Conservation (phyloP, 2,113 vertebrate species). For the Chitala chitala region DNA sequence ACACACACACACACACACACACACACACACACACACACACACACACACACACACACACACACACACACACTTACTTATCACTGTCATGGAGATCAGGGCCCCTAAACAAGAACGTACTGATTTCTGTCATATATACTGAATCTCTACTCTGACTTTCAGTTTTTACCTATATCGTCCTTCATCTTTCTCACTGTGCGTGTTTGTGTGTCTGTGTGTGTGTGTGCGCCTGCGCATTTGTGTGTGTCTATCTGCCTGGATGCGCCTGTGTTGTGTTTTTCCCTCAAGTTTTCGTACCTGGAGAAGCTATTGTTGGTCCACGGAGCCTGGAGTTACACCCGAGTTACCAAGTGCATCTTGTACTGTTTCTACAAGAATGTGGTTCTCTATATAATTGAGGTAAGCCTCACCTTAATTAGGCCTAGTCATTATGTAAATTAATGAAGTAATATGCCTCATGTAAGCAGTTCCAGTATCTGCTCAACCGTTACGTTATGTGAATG, state of each 20-base stretch:
- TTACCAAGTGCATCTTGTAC: conserved; percentile 97
- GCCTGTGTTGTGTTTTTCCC: conserved; percentile 3
- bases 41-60: conserved; percentile 7
- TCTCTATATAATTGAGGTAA: conserved; percentile 97
- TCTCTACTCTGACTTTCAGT: conserved; percentile 16
- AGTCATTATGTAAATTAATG: too few relatives aligned
- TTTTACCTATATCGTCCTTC: conserved; percentile 12
- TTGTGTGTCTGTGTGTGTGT: neutral
- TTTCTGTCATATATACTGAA: too few relatives aligned
- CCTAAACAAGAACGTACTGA: too few relatives aligned
- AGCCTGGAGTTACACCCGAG: conserved; percentile 97
- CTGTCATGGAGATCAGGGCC: too few relatives aligned
- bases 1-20: neutral
- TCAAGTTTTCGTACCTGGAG: conserved; percentile 93
- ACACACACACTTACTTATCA: conserved; percentile 25
- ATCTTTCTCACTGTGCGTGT: neutral
- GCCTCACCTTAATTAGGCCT: too few relatives aligned
- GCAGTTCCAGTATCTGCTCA: too few relatives aligned
- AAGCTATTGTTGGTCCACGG: conserved; percentile 93
- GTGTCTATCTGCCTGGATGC: neutral
- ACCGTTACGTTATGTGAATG: too few relatives aligned
- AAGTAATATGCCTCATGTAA: too few relatives aligned
- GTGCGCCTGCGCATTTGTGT: too few relatives aligned
- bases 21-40: conserved; percentile 16
- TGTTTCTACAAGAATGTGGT: conserved; percentile 99